Conservation (phyloP, 2,113 vertebrate species). For the Lampris incognitus region DNA sequence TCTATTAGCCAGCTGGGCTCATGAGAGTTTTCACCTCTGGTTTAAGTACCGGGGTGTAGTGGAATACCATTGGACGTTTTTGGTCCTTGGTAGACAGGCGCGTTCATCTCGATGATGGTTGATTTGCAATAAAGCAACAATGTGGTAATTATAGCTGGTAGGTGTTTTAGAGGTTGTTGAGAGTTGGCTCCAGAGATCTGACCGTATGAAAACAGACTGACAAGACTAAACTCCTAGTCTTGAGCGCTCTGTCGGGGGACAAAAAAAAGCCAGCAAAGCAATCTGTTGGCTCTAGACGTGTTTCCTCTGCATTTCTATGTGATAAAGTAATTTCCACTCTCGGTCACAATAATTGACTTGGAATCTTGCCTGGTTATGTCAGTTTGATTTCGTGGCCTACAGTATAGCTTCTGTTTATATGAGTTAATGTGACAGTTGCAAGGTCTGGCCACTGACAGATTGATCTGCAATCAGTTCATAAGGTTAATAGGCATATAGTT, state of each 20-base stretch:
- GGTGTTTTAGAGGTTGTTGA: neutral
- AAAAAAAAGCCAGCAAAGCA: constrained; percentile 1
- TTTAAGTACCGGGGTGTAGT: constrained; percentile 11
- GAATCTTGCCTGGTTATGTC: constrained; percentile 33
- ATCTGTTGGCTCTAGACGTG: constrained; percentile 15
- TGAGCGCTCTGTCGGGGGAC: neutral
- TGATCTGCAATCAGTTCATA: constrained; percentile 1
- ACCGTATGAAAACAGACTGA: neutral
- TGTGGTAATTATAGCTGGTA: neutral
- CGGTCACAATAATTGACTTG: constrained; percentile 43
- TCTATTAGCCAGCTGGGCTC: constrained; percentile 47
- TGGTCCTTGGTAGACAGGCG: neutral
- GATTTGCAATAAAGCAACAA: constrained; percentile 22
- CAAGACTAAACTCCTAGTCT: neutral
- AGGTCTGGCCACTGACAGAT: constrained; percentile 2
- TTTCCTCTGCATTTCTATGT: constrained; percentile 38
- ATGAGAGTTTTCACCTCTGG: neutral
- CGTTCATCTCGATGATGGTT: constrained; percentile 19
- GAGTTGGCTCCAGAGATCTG: neutral
- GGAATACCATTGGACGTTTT: neutral
- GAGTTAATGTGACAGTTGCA: constrained; percentile 14
- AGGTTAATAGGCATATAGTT: constrained; percentile 5
- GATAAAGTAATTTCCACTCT: constrained; percentile 26
- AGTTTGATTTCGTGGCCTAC: constrained; percentile 40
- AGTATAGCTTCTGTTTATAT: constrained; percentile 1